Conservation (phyloP, 2,888 invertebrate genomes). For the Tenthredo scrophulariae region DNA sequence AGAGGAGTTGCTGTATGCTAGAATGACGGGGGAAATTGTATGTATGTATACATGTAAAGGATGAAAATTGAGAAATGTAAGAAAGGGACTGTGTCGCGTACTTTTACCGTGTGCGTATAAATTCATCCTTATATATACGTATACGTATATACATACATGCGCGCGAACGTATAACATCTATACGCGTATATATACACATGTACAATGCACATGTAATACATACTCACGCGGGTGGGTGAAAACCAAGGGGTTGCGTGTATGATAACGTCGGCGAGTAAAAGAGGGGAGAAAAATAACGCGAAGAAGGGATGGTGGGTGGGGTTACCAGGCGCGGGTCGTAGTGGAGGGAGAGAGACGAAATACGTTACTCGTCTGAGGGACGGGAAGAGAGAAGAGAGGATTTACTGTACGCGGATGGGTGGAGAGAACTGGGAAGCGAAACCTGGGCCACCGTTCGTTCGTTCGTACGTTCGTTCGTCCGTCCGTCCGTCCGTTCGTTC, state of each 20-base stretch:
- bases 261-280: slow-evolving; percentile 23
- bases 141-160: not conserved
- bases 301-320: slow-evolving; percentile 35
- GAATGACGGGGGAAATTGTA: slow-evolving; percentile 15
- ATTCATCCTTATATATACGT: not conserved
- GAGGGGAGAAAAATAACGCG: slow-evolving; percentile 35
- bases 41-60: not conserved
- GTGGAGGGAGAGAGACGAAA: not conserved
- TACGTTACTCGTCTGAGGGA: not conserved
- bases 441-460: slow-evolving; percentile 48
- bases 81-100: not conserved
- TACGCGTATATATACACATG: not conserved
- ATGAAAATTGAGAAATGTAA: not conserved
- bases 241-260: slow-evolving; percentile 39
- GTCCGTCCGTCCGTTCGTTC: slow-evolving; percentile 21
- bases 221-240: not conserved
- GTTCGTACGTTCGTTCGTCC: not conserved
- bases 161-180: too few species aligned
- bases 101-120: not conserved
- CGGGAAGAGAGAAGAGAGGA: slow-evolving; percentile 54
- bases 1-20: slow-evolving; percentile 29
- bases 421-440: slow-evolving; percentile 48
- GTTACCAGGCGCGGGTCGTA: not conserved
- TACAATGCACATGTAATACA: not conserved
- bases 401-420: slow-evolving; percentile 48